Percentiles rank a stretch among this genome's conserved stretches.
These are phyloP conservation scores for Thaumatotibia leucotreta DNA, from an alignment of 1,140 invertebrate genomes.

Conservation along the genomic window DNA sequence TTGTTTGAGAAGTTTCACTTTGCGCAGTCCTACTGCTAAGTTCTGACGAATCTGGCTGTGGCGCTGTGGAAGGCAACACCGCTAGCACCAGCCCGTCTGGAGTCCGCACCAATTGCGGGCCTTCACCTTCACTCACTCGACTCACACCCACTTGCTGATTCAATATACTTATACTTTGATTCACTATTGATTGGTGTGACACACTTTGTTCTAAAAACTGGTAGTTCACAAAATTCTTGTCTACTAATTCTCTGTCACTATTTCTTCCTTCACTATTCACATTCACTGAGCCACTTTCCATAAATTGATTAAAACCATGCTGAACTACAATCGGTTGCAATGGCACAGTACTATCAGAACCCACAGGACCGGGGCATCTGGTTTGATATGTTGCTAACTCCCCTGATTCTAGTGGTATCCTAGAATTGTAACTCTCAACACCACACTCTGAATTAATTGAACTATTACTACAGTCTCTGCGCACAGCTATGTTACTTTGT, in stretches of 20 bases:
- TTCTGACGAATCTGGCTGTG: constrained; percentile 37
- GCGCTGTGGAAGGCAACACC: constrained; percentile 55
- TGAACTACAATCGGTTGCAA: constrained; percentile 41
- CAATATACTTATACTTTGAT: constrained; percentile 74
- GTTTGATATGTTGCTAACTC: constrained; percentile 47
- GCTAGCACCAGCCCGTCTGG: constrained; percentile 69
- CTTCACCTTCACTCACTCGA: constrained; percentile 53
- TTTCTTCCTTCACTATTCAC: constrained; percentile 45
- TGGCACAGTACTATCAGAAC: constrained; percentile 51
- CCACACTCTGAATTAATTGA: constrained; percentile 33
- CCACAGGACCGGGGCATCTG: constrained; percentile 37
- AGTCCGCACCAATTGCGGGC: constrained; percentile 64
- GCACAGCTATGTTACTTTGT: constrained; percentile 25
- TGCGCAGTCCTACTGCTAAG: constrained; percentile 37
- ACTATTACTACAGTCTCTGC: constrained; percentile 40
- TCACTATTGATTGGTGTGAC: constrained; percentile 72
- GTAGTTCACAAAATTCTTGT: constrained; percentile 70
- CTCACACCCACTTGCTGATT: constrained; percentile 71
- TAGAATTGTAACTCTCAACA: constrained; percentile 49
- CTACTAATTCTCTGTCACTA: constrained; percentile 53
- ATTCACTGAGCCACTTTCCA: constrained; percentile 51
- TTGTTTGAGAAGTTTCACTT: constrained; percentile 59
- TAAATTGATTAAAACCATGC: constrained; percentile 47
- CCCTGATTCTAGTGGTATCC: constrained; percentile 40
- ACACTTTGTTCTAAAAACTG: constrained; percentile 74